Evolutionary conservation across 2,797 vertebrate species (phyloP).

Genomic region (Odontamblyopus lacepedii): DNA sequence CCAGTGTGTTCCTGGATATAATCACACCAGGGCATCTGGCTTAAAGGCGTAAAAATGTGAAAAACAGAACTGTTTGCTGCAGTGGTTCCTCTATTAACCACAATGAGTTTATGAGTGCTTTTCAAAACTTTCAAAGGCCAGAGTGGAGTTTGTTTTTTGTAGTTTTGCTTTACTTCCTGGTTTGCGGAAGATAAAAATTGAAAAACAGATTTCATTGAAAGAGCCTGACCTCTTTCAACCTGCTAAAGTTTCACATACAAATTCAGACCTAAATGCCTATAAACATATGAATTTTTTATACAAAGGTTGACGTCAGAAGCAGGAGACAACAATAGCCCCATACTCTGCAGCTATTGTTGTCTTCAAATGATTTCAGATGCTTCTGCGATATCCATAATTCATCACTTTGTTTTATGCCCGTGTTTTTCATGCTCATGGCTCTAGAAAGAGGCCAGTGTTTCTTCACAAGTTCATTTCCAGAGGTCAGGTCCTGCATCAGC

Average conservation of each 20-base stretch:
- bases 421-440: constrained; percentile 40
- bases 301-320: background rate
- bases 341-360: constrained; percentile 40
- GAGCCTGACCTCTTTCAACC: no score
- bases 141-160: no score
- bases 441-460: constrained; percentile 22
- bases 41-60: no score
- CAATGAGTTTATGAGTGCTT: no score
- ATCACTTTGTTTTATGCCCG: constrained; percentile 47
- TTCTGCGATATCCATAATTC: constrained; percentile 65
- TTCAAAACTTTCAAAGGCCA: no score
- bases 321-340: constrained; percentile 24
- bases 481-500: constrained; percentile 37
- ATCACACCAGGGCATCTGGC: no score
- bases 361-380: constrained; percentile 43
- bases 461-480: constrained; percentile 34
- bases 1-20: no score
- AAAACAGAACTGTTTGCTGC: no score
- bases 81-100: no score
- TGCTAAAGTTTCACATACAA: background rate
- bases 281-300: background rate
- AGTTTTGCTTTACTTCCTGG: no score
- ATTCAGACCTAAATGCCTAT: constrained; percentile 32
- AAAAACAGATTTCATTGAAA: no score
- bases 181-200: no score